Conservation (phyloP, 2,113 vertebrate species). For the Potamarius usumacintae region DNA sequence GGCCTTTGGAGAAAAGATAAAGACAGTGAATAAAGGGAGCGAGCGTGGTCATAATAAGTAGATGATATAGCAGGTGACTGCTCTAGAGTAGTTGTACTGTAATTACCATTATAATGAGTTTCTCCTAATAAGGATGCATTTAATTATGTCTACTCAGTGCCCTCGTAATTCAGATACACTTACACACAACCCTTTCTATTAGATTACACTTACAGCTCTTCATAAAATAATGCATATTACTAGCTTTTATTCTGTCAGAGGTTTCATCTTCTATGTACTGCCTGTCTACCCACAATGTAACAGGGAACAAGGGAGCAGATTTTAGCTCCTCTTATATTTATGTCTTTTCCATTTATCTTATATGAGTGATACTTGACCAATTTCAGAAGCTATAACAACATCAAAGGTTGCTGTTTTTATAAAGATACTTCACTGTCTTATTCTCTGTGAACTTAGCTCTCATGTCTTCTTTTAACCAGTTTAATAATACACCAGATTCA, state of each 20-base stretch:
- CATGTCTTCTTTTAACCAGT: not conserved
- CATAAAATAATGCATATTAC: not conserved
- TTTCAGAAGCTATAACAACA: not conserved
- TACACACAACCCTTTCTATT: constrained; percentile 35
- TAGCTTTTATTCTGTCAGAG: constrained; percentile 23
- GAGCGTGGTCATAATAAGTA: constrained; percentile 35
- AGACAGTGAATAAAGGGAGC: not conserved
- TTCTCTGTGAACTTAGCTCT: not conserved
- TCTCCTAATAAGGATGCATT: constrained; percentile 46
- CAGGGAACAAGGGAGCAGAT: not conserved
- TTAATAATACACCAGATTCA: not conserved
- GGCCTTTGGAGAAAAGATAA: constrained; percentile 4
- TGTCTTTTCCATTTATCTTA: not conserved
- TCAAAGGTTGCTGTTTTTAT: not conserved
- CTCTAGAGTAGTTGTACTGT: constrained; percentile 33
- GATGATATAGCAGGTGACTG: constrained; percentile 44
- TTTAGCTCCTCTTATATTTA: not conserved
- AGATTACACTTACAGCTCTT: constrained; percentile 23
- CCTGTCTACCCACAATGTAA: not conserved
- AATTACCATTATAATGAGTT: constrained; percentile 49
- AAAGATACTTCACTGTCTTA: not conserved
- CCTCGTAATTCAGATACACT: constrained; percentile 46
- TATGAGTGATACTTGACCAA: not conserved
- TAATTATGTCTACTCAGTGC: constrained; percentile 47
- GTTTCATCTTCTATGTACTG: not conserved